Percentiles rank a stretch among this genome's conserved stretches.
Evolutionary conservation across 2,113 vertebrate species (phyloP).

Genomic region (Pycnonotus jocosus): DNA sequence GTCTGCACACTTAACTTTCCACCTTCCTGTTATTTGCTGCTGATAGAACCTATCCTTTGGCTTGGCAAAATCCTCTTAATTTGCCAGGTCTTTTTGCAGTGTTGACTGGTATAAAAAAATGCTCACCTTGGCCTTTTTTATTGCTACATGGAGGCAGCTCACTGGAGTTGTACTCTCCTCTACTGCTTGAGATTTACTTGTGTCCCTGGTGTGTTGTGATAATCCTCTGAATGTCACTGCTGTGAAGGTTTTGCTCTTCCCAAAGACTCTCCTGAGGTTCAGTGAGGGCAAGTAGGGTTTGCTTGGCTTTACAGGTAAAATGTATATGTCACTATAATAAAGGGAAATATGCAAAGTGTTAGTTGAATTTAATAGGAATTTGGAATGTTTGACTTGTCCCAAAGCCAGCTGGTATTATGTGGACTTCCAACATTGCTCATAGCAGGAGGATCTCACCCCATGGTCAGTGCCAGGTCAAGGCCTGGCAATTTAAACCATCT

Average conservation of each 20-base stretch:
- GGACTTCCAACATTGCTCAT: not conserved
- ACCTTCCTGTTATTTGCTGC: not conserved
- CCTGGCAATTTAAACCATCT: not conserved
- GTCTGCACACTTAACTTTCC: not conserved
- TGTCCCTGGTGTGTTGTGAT: slow-evolving; percentile 1
- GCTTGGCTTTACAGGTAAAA: not conserved
- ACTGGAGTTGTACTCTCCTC: not conserved
- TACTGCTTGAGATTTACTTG: not conserved
- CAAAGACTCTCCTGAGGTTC: not conserved
- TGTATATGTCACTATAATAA: not conserved
- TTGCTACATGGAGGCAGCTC: not conserved
- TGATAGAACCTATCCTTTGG: not conserved
- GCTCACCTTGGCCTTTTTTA: not conserved
- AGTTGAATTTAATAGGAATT: slow-evolving; percentile 6
- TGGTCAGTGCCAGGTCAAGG: not conserved
- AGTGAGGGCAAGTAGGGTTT: not conserved
- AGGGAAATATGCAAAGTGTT: not conserved
- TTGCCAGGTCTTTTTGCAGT: not conserved
- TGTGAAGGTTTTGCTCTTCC: slow-evolving; percentile 7
- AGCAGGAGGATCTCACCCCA: not conserved
- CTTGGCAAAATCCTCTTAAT: not conserved
- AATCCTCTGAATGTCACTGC: slow-evolving; percentile 6
- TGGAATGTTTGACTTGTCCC: not conserved
- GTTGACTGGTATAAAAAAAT: not conserved
- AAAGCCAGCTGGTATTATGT: not conserved